Conservation (phyloP, 2,888 invertebrate genomes). For the Zelleria hepariella region DNA sequence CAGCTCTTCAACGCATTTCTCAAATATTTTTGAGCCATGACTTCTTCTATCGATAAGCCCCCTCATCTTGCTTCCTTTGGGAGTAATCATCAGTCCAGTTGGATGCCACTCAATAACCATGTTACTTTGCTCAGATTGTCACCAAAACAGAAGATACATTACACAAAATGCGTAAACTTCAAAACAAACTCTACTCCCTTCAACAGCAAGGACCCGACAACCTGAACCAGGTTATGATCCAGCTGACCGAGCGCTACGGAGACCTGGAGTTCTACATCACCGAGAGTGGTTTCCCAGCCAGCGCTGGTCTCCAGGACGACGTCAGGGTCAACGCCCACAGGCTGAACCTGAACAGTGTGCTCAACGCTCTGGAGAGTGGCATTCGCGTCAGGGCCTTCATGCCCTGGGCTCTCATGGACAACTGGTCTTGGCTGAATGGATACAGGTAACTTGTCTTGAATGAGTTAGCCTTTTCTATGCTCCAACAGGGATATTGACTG, state of each 20-base stretch:
- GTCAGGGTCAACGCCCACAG: conserved; percentile 20
- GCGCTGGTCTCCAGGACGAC: conserved; percentile 33
- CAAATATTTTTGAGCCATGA: too few species aligned
- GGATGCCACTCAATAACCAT: too few species aligned
- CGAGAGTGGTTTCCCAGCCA: conserved; percentile 58
- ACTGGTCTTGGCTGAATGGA: conserved; percentile 47
- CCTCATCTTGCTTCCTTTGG: too few species aligned
- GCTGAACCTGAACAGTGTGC: background rate
- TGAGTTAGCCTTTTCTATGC: too few species aligned
- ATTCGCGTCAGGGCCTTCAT: conserved; percentile 35
- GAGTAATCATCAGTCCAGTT: too few species aligned
- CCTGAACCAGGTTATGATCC: conserved; percentile 51
- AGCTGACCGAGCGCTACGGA: conserved; percentile 38
- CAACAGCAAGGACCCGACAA: conserved; percentile 55
- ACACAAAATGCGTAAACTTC: too few species aligned
- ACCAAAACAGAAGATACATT: too few species aligned
- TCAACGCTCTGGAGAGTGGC: background rate
- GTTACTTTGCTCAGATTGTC: too few species aligned
- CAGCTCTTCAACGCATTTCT: too few species aligned
- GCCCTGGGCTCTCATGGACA: conserved; percentile 57
- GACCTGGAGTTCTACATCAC: conserved; percentile 57
- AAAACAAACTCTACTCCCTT: too few species aligned
- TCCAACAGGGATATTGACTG: too few species aligned
- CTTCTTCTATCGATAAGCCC: too few species aligned
- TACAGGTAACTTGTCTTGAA: conserved; percentile 23